phyloP scores from a whole-genome alignment of 2,888 invertebrate genomes.

The Dolichomitus sp. region DNA sequence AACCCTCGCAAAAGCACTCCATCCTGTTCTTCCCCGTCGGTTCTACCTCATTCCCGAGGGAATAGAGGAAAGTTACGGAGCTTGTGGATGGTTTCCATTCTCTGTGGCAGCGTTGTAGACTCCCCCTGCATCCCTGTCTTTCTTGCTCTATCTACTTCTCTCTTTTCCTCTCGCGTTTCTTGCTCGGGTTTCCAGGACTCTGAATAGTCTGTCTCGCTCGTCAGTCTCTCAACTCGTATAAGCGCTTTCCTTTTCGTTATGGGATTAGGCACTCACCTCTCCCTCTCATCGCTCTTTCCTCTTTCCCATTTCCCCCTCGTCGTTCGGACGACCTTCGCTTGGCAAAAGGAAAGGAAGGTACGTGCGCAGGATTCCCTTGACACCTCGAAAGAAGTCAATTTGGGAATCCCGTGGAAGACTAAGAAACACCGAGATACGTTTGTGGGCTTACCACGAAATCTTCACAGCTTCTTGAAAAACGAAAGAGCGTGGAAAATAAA shows the following conservation, averaged over 20 bases:
- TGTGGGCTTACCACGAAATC: constrained; percentile 25
- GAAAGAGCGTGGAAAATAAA: constrained; percentile 5
- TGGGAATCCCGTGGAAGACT: constrained; percentile 43
- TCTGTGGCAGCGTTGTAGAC: constrained; percentile 27
- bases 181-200: constrained; percentile 25
- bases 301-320: constrained; percentile 49
- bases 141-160: constrained; percentile 31
- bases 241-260: constrained; percentile 77
- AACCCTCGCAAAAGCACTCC: constrained; percentile 54
- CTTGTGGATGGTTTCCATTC: constrained; percentile 68
- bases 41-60: constrained; percentile 72
- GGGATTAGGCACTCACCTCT: constrained; percentile 80
- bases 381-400: constrained; percentile 56
- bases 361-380: constrained; percentile 55
- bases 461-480: background rate
- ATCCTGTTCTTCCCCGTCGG: constrained; percentile 55
- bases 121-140: constrained; percentile 20
- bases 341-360: constrained; percentile 30
- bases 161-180: constrained; percentile 44
- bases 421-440: constrained; percentile 44
- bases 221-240: constrained; percentile 53
- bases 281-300: constrained; percentile 50
- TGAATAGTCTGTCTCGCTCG: constrained; percentile 2
- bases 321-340: background rate
- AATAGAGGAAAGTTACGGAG: constrained; percentile 78